phyloP scores from a whole-genome alignment of 2,888 invertebrate species.

The Plebejus anna region DNA sequence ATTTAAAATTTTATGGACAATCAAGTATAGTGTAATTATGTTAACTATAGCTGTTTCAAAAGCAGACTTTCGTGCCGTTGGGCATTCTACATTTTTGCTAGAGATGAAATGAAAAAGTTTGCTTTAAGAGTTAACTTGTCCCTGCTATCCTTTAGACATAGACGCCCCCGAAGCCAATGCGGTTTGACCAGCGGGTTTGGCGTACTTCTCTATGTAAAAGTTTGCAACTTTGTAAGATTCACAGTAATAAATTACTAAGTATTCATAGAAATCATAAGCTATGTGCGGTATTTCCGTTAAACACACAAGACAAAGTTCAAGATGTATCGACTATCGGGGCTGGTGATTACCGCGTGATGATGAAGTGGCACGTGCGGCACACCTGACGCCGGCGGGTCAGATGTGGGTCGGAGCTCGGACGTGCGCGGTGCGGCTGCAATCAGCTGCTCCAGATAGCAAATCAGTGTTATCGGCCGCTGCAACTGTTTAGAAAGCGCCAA shows the following conservation, averaged over 20 bases:
- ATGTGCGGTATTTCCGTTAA: neutral
- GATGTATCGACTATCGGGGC: neutral
- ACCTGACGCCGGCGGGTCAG: slow-evolving; percentile 9
- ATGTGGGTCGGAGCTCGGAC: slow-evolving; percentile 13
- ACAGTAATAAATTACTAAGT: neutral
- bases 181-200: no score
- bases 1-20: neutral
- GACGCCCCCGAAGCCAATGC: no score
- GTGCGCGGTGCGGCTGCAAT: neutral
- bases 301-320: neutral
- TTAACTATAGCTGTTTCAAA: no score
- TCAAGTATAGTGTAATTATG: no score
- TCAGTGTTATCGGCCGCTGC: slow-evolving; percentile 3
- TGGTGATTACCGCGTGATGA: slow-evolving; percentile 2
- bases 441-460: neutral
- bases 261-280: neutral
- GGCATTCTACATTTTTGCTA: no score
- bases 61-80: no score
- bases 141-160: no score
- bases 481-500: slow-evolving; percentile 18
- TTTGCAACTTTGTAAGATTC: neutral
- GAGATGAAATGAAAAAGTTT: no score
- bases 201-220: no score
- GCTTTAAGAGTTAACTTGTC: no score
- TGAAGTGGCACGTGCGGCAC: slow-evolving; percentile 7